phyloP scores from a whole-genome alignment of 2,797 vertebrate species.

The Oreochromis grahami region DNA sequence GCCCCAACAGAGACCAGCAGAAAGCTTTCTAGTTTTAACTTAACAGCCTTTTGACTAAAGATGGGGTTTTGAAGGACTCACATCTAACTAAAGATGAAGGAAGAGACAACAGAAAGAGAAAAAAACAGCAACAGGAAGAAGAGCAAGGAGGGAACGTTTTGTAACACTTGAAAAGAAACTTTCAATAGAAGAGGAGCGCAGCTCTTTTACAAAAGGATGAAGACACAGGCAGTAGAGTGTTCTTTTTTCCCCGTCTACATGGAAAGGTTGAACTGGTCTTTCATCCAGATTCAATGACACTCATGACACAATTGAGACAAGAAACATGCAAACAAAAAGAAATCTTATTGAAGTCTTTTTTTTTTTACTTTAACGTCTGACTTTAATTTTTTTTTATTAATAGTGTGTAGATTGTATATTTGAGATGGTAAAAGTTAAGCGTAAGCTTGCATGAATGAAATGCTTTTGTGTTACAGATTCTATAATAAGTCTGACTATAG shows the following conservation, averaged over 20 bases:
- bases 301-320: slow-evolving; percentile 58
- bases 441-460: not conserved
- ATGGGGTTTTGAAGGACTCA: slow-evolving; percentile 79
- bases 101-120: slow-evolving; percentile 27
- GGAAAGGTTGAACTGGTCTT: slow-evolving; percentile 44
- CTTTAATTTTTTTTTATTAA: not conserved
- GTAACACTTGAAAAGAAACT: slow-evolving; percentile 54
- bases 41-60: slow-evolving; percentile 72
- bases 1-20: not conserved
- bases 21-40: not conserved
- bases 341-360: not conserved
- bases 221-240: slow-evolving; percentile 34
- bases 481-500: not conserved
- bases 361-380: slow-evolving; percentile 8
- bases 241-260: slow-evolving; percentile 50
- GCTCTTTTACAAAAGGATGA: slow-evolving; percentile 61
- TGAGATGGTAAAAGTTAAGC: not conserved
- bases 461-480: not conserved
- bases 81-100: slow-evolving; percentile 50
- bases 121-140: slow-evolving; percentile 21
- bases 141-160: slow-evolving; percentile 29
- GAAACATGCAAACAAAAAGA: slow-evolving; percentile 45
- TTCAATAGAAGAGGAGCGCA: slow-evolving; percentile 38
- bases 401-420: not conserved
- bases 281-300: slow-evolving; percentile 62